Percentiles rank a stretch among this genome's conserved stretches.
phyloP scores from a whole-genome alignment of 2,797 vertebrate genomes.

The Pterois miles region DNA sequence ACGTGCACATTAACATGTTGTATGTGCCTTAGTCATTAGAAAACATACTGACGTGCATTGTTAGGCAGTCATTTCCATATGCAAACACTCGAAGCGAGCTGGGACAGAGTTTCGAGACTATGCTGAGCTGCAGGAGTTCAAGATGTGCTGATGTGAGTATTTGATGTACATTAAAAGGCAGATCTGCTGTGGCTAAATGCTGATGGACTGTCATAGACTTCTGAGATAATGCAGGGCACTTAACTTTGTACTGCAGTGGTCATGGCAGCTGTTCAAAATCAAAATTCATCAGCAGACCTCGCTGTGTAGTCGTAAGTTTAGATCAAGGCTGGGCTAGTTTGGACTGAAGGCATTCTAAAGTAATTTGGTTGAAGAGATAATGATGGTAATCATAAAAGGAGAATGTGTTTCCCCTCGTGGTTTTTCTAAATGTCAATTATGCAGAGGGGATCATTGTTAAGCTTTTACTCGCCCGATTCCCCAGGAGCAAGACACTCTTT shows the following conservation, averaged over 20 bases:
- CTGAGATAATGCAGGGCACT: not conserved
- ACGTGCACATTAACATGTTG: not conserved
- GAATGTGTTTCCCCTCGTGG: constrained; percentile 29
- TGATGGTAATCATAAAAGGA: constrained; percentile 46
- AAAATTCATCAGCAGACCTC: not conserved
- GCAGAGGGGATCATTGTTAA: constrained; percentile 46
- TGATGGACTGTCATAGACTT: not conserved
- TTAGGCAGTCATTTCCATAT: constrained; percentile 8
- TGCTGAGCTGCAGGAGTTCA: constrained; percentile 12
- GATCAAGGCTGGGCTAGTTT: constrained; percentile 16
- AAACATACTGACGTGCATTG: constrained; percentile 9
- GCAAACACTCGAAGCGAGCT: not conserved
- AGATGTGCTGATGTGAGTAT: constrained; percentile 12
- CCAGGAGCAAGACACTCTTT: constrained; percentile 42
- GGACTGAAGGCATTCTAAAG: constrained; percentile 16
- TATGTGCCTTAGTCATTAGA: not conserved
- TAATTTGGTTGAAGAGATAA: constrained; percentile 20
- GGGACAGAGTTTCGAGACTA: not conserved
- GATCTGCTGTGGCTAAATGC: not conserved
- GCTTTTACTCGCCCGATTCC: constrained; percentile 41
- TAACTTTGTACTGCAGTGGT: not conserved
- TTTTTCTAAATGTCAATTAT: constrained; percentile 56
- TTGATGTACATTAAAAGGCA: constrained; percentile 17
- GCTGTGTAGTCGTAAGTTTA: constrained; percentile 18
- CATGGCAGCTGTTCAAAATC: not conserved